These are phyloP conservation scores for Microctonus hyperodae DNA, from an alignment of 2,888 invertebrate genomes.

Conservation along the genomic window DNA sequence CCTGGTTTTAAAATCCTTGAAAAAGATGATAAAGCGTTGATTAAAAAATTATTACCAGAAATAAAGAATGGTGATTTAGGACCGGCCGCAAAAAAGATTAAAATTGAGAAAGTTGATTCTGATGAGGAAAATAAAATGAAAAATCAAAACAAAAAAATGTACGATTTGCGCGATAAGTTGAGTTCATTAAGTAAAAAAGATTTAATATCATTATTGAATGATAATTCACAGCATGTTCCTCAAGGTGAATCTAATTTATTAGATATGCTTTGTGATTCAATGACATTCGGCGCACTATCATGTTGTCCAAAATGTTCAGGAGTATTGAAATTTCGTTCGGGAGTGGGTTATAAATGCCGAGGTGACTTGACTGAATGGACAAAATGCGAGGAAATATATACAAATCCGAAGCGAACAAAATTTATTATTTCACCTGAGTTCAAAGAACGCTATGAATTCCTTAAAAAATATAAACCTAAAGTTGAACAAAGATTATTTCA, in stretches of 20 bases:
- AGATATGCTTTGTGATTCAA: constrained; percentile 81
- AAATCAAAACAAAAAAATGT: constrained; percentile 78
- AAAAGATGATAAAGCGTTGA: constrained; percentile 73
- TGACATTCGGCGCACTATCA: constrained; percentile 86
- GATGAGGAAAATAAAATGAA: constrained; percentile 69
- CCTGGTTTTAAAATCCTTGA: constrained; percentile 78
- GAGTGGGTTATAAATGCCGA: constrained; percentile 84
- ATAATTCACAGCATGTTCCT: constrained; percentile 77
- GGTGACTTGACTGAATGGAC: constrained; percentile 90
- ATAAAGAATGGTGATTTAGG: constrained; percentile 67
- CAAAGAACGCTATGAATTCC: constrained; percentile 66
- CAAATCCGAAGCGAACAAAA: constrained; percentile 75
- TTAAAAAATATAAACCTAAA: constrained; percentile 71
- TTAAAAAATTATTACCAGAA: constrained; percentile 71
- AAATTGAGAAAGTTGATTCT: constrained; percentile 69
- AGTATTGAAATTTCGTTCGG: constrained; percentile 72
- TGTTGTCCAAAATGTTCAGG: constrained; percentile 83
- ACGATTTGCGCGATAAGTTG: constrained; percentile 72
- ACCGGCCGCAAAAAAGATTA: constrained; percentile 73
- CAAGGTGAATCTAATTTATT: constrained; percentile 74
- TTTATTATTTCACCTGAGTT: constrained; percentile 75
- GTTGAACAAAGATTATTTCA: constrained; percentile 69
- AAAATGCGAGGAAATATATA: constrained; percentile 78
- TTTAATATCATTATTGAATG: constrained; percentile 71
- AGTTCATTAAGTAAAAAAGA: constrained; percentile 69